phyloP scores from a whole-genome alignment of 2,113 vertebrate genomes.

The Eudorcas thomsonii region DNA sequence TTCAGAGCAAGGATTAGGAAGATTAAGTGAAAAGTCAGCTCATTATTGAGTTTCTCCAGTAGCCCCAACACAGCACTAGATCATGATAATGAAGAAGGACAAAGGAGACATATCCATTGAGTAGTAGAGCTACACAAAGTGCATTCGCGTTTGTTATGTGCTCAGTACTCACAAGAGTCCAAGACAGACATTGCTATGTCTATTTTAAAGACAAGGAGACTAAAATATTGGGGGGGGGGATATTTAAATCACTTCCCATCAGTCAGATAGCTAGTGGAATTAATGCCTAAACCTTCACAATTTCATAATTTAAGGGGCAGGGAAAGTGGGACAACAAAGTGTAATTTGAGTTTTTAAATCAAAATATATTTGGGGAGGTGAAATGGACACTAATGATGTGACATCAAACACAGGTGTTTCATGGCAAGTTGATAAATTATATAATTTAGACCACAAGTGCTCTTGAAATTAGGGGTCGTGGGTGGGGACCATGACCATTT shows the following conservation, averaged over 20 bases:
- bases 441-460: not conserved
- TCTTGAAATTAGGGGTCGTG: not conserved
- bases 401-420: not conserved
- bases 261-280: not conserved
- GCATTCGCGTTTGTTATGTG: not conserved
- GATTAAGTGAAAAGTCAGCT: not conserved
- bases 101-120: not conserved
- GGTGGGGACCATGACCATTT: accelerated
- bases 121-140: not conserved
- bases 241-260: not conserved
- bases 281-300: not conserved
- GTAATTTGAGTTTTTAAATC: not conserved
- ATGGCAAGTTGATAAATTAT: not conserved
- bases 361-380: not conserved
- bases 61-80: not conserved
- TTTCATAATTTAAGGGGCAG: not conserved
- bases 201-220: not conserved
- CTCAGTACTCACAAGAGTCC: too few species aligned
- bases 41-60: not conserved
- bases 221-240: not conserved
- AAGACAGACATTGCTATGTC: not conserved
- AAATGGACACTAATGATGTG: not conserved
- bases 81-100: not conserved
- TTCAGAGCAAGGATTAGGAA: not conserved
- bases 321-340: not conserved